Evolutionary conservation across 1,140 invertebrate species (phyloP).

Genomic region (Drosophila nannoptera): DNA sequence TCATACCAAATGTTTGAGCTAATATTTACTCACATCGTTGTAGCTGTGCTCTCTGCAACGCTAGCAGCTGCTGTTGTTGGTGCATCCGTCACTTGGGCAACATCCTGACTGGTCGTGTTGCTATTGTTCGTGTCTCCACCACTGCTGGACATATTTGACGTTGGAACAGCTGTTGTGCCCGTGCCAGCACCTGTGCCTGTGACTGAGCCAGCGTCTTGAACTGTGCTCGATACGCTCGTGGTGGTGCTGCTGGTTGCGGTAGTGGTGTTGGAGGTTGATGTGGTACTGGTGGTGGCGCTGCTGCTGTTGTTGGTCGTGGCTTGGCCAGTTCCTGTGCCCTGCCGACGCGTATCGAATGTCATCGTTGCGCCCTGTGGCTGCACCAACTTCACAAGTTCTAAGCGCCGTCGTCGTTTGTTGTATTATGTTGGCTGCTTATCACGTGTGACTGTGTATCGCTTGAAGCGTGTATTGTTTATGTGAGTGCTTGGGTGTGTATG

Average conservation of each 20-base stretch:
- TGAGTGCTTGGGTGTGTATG: constrained; percentile 1
- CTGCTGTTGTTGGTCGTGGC: constrained; percentile 45
- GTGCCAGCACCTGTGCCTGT: constrained; percentile 39
- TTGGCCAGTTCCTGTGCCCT: constrained; percentile 57
- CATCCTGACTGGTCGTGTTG: constrained; percentile 49
- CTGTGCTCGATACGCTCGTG: constrained; percentile 40
- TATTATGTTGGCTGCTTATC: constrained; percentile 30
- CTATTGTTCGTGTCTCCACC: constrained; percentile 42
- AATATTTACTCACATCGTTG: constrained; percentile 62
- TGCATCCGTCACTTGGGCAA: constrained; percentile 22
- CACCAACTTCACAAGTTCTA: constrained; percentile 26
- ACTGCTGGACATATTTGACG: constrained; percentile 44
- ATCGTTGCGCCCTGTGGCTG: constrained; percentile 49
- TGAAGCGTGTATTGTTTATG: not conserved
- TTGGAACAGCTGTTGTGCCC: constrained; percentile 46
- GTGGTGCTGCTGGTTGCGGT: constrained; percentile 4
- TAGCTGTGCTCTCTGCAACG: constrained; percentile 38
- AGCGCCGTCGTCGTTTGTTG: constrained; percentile 31
- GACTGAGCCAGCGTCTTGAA: constrained; percentile 25
- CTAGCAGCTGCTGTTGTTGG: constrained; percentile 31
- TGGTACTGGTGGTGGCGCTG: constrained; percentile 24
- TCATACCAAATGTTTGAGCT: not conserved
- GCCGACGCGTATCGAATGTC: constrained; percentile 76
- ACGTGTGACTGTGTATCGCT: constrained; percentile 3
- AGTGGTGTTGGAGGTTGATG: constrained; percentile 32